Evolutionary conservation across 2,888 invertebrate species (phyloP).

Genomic region (Allolobophora icterica): DNA sequence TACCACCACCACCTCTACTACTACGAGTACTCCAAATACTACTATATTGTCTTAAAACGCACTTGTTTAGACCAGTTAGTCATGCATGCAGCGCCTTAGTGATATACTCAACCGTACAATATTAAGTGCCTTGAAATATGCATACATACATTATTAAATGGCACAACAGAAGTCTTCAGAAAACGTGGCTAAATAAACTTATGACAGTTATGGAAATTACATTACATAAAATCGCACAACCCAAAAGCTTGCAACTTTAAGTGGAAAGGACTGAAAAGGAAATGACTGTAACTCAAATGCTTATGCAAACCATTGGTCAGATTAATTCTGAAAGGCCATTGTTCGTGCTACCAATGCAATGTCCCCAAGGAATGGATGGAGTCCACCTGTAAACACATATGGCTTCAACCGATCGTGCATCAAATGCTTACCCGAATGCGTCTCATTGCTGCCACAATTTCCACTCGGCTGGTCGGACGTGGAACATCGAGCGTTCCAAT

Average conservation of each 20-base stretch:
- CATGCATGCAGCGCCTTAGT: too few relatives aligned
- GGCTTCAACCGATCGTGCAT: neutral
- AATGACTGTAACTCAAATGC: neutral
- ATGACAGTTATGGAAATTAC: neutral
- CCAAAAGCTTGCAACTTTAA: neutral
- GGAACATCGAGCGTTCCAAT: slow-evolving; percentile 98
- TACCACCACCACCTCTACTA: too few relatives aligned
- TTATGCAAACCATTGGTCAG: neutral
- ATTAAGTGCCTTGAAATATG: too few relatives aligned
- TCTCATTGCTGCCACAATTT: slow-evolving; percentile 98
- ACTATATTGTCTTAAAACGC: too few relatives aligned
- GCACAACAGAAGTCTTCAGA: neutral
- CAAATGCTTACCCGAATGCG: slow-evolving; percentile 85
- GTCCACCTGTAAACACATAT: neutral
- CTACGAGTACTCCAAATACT: too few relatives aligned
- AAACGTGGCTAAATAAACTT: neutral
- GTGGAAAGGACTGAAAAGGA: neutral
- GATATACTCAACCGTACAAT: too few relatives aligned
- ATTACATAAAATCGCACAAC: neutral
- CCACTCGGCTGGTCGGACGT: slow-evolving; percentile 91
- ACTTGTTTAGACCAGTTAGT: too few relatives aligned
- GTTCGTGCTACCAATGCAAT: neutral
- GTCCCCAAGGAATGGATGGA: neutral
- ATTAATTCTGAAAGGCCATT: slow-evolving; percentile 1
- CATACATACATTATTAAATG: too few relatives aligned